Conservation (phyloP, 2,113 vertebrate species). For the Xenopus borealis region DNA sequence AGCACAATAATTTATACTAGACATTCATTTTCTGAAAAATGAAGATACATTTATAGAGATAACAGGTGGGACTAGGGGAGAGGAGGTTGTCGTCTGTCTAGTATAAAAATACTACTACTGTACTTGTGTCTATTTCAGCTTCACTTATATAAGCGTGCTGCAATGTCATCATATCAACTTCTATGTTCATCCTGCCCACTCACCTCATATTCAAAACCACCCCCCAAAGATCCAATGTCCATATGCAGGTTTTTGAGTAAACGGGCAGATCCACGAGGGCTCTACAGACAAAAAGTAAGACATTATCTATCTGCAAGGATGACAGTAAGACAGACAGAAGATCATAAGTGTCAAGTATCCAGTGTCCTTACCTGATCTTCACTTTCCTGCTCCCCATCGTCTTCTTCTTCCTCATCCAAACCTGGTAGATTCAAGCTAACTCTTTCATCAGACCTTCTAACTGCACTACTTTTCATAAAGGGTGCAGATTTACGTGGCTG, state of each 20-base stretch:
- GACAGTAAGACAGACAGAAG: no score
- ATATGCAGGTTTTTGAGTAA: slow-evolving; percentile 77
- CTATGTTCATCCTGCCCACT: not conserved
- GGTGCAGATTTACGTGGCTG: slow-evolving; percentile 41
- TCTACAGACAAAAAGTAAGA: slow-evolving; percentile 49
- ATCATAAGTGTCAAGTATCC: no score
- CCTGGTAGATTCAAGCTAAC: slow-evolving; percentile 48
- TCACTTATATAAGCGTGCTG: no score
- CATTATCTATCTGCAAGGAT: no score
- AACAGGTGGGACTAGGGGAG: no score
- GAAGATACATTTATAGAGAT: no score
- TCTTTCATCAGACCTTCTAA: slow-evolving; percentile 58
- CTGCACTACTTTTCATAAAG: slow-evolving; percentile 48
- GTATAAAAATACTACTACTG: no score
- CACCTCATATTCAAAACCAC: slow-evolving; percentile 80
- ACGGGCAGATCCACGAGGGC: slow-evolving; percentile 52
- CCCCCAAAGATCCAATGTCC: slow-evolving; percentile 70
- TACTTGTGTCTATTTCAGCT: no score
- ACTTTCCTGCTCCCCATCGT: slow-evolving; percentile 61
- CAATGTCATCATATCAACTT: no score
- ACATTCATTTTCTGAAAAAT: no score
- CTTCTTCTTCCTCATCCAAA: slow-evolving; percentile 57
- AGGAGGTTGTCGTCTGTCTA: no score
- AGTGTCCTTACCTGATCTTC: slow-evolving; percentile 59
- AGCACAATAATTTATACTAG: no score